Evolutionary conservation across 2,113 vertebrate genomes (phyloP), one percentile per base, ranked within the genome.

Genomic region (Pristiophorus japonicus): DNA sequence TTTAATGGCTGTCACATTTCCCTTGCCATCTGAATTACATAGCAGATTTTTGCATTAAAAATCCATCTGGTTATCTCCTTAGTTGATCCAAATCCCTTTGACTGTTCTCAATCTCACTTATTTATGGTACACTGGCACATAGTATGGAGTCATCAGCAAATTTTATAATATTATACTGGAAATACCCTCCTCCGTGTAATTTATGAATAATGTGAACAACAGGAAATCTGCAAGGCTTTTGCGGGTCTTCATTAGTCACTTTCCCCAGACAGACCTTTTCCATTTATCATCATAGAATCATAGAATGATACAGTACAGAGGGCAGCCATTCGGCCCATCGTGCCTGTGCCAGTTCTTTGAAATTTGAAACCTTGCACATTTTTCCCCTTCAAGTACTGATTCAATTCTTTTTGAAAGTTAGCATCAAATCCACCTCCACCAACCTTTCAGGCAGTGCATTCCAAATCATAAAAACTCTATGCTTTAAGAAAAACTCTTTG

Each of bases 41-140:
- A 16, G 34, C 55, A 91, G 59, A 91, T 59, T n/a, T 78, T 91
- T 62, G n/a, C 55, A 91, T 91, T 91, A 62, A 91, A 88, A 62
- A 91, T 91, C 59, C 88, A 78, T 78, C 75, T 78, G 75, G 75
- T 78, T 78, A 78, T 78, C n/a, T 78, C 55, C 59, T 91, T 20
- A 16, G 34, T 91, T n/a, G 34, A 91, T 59, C 27, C 55, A 91
- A 62, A 55, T 62, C 1, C 14, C 88, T 62, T 59, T 91, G 12
- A 18, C 88, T 62, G 34, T 91, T 62, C 1, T 55, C 22, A 88
- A 88, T 55, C 34, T 34, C 55, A 62, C 55, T 34, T 85, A 47
- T 20, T 88, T 88, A 10, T 62, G 59, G 51, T 34, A 62, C 16
- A 20, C 30, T 62, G 59, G 55, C 5, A 91, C 30, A 55, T 55